Conservation (phyloP, 2,797 vertebrate species). For the Nyctalus aviator region DNA sequence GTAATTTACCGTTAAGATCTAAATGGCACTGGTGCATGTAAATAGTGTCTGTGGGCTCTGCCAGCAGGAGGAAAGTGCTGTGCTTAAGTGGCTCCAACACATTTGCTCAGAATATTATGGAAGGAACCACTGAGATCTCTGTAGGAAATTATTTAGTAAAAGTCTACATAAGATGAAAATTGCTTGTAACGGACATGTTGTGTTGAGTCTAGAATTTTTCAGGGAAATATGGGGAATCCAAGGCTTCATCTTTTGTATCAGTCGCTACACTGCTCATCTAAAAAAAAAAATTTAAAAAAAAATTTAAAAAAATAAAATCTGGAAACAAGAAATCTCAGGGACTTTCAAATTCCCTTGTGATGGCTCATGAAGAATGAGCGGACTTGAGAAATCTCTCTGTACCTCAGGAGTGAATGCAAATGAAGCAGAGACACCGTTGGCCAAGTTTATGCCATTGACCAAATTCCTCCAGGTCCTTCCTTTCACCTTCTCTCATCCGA, state of each 20-base stretch:
- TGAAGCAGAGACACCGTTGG: not conserved
- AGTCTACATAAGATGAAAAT: conserved; percentile 52
- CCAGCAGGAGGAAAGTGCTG: not conserved
- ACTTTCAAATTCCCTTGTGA: conserved; percentile 42
- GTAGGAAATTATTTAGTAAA: conserved; percentile 56
- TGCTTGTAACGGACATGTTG: conserved; percentile 34
- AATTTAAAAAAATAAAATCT: no score
- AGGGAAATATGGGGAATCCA: not conserved
- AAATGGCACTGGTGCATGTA: conserved; percentile 19
- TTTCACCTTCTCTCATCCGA: not conserved
- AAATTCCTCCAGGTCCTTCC: conserved; percentile 22
- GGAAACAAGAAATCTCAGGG: conserved; percentile 17
- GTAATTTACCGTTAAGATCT: conserved; percentile 75
- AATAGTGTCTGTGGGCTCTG: conserved; percentile 51
- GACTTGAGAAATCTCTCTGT: not conserved
- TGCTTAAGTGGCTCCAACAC: conserved; percentile 57
- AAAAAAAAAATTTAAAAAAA: conserved; percentile 11
- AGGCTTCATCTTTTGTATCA: not conserved
- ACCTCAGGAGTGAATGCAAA: not conserved
- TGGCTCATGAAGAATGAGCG: not conserved
- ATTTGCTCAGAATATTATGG: conserved; percentile 66
- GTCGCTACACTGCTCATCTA: not conserved
- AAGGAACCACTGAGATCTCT: conserved; percentile 44
- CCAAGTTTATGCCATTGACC: not conserved
- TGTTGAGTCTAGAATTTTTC: not conserved